Percentiles rank a stretch among this genome's conserved stretches.
These are phyloP conservation scores for Bos taurus DNA, from an alignment of 2,113 vertebrate genomes.

Conservation along the genomic window ARS-UCD2.0 NC_037332.1:14168501-14169000, in stretches of 20 bases:
- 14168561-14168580: neutral
- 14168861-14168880: neutral
- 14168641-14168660: neutral
- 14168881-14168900: neutral
- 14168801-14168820: neutral
- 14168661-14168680: neutral
- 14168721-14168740: neutral
- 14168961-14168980: neutral
- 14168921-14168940: neutral
- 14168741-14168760: neutral
- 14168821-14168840: neutral
- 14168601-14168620: neutral
- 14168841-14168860: neutral
- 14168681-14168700: neutral
- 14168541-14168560: neutral
- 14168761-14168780: neutral
- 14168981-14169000: neutral
- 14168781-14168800: neutral
- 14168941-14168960: neutral
- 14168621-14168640: neutral
- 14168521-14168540: neutral
- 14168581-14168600: neutral
- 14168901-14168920: neutral
- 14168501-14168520: neutral
- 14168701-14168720: neutral